Evolutionary conservation across 2,888 invertebrate genomes (phyloP).

Genomic region (Drosophila demipolita): DNA sequence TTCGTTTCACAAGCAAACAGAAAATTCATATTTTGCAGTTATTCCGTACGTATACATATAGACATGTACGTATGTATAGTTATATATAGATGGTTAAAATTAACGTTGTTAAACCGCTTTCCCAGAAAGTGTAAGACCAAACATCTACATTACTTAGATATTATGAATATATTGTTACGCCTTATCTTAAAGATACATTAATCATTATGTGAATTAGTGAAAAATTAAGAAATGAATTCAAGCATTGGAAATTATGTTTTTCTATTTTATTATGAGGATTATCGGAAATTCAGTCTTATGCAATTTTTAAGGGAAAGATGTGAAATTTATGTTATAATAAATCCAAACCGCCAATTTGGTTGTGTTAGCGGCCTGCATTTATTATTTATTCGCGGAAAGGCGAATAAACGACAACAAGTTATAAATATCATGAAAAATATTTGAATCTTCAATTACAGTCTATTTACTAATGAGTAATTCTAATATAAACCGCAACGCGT

Average conservation of each 20-base stretch:
- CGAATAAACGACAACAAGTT: slow-evolving; percentile 15
- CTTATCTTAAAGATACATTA: neutral
- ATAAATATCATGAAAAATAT: slow-evolving; percentile 42
- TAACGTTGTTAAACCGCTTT: neutral
- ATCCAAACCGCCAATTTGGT: neutral
- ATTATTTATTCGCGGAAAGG: neutral
- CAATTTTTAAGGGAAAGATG: neutral
- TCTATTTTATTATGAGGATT: neutral
- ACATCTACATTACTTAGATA: neutral
- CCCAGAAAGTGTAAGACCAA: neutral
- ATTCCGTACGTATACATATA: neutral
- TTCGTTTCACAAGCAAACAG: slow-evolving; percentile 4
- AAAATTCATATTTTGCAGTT: neutral
- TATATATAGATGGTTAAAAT: too few relatives aligned
- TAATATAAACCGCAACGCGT: slow-evolving; percentile 38
- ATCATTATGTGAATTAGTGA: neutral
- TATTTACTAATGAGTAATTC: slow-evolving; percentile 42
- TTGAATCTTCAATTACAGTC: slow-evolving; percentile 43
- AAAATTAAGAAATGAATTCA: neutral
- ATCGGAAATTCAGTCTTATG: neutral
- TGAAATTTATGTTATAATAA: neutral
- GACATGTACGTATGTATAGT: neutral
- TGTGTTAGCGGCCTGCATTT: neutral
- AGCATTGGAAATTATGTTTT: neutral
- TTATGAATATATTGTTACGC: too few relatives aligned